These are phyloP conservation scores for Drosophila paulistorum DNA, from an alignment of 1,140 invertebrate genomes.

Conservation along the genomic window DNA sequence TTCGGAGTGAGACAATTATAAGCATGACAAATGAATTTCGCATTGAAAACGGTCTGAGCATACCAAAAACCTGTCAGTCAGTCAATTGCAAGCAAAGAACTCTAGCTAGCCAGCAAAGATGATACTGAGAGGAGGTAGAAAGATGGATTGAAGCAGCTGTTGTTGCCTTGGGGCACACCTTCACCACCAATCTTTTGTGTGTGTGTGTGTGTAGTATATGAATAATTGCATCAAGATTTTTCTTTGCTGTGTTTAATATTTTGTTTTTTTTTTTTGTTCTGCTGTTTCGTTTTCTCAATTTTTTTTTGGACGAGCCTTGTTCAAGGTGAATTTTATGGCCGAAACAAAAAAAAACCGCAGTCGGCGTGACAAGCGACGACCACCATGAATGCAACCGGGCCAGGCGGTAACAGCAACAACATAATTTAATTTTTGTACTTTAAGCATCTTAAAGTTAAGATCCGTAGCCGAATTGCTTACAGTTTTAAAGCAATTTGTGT, in stretches of 20 bases:
- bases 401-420: neutral
- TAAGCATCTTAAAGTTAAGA: conserved; percentile 52
- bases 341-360: conserved; percentile 48
- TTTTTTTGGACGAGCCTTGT: conserved; percentile 37
- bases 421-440: conserved; percentile 70
- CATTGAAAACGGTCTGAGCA: conserved; percentile 54
- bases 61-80: conserved; percentile 71
- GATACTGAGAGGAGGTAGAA: conserved; percentile 39
- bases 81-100: conserved; percentile 17
- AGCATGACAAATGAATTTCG: conserved; percentile 82
- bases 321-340: conserved; percentile 72
- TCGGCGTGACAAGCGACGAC: conserved; percentile 69
- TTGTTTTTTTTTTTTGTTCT: conserved; percentile 37
- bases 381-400: conserved; percentile 53
- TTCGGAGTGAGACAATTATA: conserved; percentile 77
- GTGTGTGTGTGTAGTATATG: conserved; percentile 55
- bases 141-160: conserved; percentile 51
- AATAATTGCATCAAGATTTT: conserved; percentile 79
- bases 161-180: conserved; percentile 69
- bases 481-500: conserved; percentile 45
- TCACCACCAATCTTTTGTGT: conserved; percentile 37
- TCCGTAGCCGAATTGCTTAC: conserved; percentile 45
- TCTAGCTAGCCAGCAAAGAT: conserved; percentile 3
- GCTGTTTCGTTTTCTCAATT: conserved; percentile 29
- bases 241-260: conserved; percentile 22